Percentiles rank a stretch among this genome's conserved stretches.
These are phyloP conservation scores for Morone saxatilis DNA, from an alignment of 2,113 vertebrate species.

Conservation along the genomic window DNA sequence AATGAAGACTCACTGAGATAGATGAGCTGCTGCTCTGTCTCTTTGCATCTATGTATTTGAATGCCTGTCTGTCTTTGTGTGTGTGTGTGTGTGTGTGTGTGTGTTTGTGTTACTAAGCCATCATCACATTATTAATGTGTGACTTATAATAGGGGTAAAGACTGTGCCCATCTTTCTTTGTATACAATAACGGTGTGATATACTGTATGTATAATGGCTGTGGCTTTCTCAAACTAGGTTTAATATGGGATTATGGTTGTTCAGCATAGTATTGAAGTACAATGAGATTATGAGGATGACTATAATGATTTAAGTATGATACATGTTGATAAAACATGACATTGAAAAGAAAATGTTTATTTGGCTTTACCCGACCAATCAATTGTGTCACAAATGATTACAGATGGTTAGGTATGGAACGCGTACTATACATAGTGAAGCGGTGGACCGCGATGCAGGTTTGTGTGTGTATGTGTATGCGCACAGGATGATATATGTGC, in stretches of 20 bases:
- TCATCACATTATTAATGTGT: slow-evolving; percentile 23
- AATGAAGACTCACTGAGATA: slow-evolving; percentile 60
- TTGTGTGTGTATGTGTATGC: background rate
- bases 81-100: background rate
- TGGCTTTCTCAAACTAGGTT: background rate
- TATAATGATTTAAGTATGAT: slow-evolving; percentile 2
- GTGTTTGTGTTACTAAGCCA: slow-evolving; percentile 27
- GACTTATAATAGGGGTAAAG: slow-evolving; percentile 4
- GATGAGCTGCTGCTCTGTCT: slow-evolving; percentile 40
- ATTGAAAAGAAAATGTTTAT: background rate
- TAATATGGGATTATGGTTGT: background rate
- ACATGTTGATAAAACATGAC: background rate
- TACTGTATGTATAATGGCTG: background rate
- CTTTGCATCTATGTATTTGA: slow-evolving; percentile 13
- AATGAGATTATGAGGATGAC: slow-evolving; percentile 6
- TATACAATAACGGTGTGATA: background rate
- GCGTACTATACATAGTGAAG: background rate
- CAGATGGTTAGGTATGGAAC: background rate
- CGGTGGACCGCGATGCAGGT: background rate
- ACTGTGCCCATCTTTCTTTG: background rate
- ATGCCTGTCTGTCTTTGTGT: slow-evolving; percentile 9
- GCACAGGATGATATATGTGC: background rate
- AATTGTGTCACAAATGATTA: slow-evolving; percentile 18
- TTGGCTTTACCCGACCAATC: background rate
- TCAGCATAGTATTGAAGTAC: background rate